Evolutionary conservation across 2,888 invertebrate genomes (phyloP), one percentile per base, ranked within the genome.

Genomic region (Ormyrus pomaceus): DNA sequence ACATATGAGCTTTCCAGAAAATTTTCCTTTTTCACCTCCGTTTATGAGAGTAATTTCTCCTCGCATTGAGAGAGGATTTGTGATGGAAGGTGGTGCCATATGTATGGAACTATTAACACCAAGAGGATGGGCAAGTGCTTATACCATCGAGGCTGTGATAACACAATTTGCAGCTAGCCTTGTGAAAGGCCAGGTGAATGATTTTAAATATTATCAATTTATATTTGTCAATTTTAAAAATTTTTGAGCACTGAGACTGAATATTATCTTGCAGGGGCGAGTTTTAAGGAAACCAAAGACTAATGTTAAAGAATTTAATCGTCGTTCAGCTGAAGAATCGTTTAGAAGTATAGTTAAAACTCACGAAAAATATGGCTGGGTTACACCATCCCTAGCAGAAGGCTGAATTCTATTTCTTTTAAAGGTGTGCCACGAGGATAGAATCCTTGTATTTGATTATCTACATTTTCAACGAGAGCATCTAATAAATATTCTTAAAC

Each of bases 341-440:
- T 97, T 97, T 91, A 93, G 96, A 85, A 96, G 96, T 78, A 93
- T 97, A 84, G 96, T 97, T 79, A 96, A 96, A 91, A 97, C 96
- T 8, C 97, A 97, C 89, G 96, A 97, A 88, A 97, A 97, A 89
- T 97, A 96, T 89, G 97, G 97, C 74, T 97, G 97, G 97, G 96
- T 97, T 69, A 97, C 97, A 48, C 96, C 96, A 48, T 94, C 96
- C 13, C 92, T 96, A 82, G 94, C 96, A 65, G 97, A 97, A 90
- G 97, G 97, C 89, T 97, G 95, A 94, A 82, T 56, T 19, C 48
- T 11, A 55, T 50, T 73, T 65, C 53, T 45, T 55, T 65, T 46
- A 72, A 75, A 66, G 65, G 70, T 74, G 79, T 82, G 81, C 82
- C 81, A 79, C 73, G 71, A 81, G 73, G 71, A 75, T 59, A 50